A percentile compares a stretch with the other conserved stretches of the same genome.
Conservation (phyloP, 2,888 invertebrate species). For the Cordilura impudica region DNA sequence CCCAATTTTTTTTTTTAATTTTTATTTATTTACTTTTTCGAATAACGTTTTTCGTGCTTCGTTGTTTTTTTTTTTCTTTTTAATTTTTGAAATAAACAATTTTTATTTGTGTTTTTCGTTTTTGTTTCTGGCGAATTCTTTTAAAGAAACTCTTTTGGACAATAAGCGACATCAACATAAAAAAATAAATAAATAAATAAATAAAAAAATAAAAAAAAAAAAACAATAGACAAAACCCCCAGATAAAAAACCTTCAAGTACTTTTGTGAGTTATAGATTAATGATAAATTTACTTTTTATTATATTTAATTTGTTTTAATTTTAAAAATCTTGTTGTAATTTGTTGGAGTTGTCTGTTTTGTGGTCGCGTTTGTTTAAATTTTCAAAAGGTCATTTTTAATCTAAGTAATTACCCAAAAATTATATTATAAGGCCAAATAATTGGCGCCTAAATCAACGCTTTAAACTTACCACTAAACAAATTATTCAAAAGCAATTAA, state of each 20-base stretch:
- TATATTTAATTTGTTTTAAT: constrained; percentile 39
- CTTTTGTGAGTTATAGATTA: constrained; percentile 21
- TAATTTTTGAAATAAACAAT: too few relatives aligned
- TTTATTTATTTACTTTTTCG: background rate
- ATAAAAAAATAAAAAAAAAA: too few relatives aligned
- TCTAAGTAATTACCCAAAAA: constrained; percentile 12
- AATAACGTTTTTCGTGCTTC: constrained; percentile 30
- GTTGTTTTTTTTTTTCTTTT: background rate
- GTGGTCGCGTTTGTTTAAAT: background rate
- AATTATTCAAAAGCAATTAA: background rate
- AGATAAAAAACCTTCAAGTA: constrained; percentile 22
- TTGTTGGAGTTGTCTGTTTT: background rate
- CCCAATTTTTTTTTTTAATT: constrained; percentile 2
- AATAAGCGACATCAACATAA: too few relatives aligned
- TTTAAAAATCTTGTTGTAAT: constrained; percentile 5
- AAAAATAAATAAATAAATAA: too few relatives aligned
- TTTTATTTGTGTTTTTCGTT: background rate
- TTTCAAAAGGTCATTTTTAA: background rate
- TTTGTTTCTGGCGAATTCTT: background rate
- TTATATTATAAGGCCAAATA: constrained; percentile 8
- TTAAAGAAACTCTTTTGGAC: constrained; percentile 13
- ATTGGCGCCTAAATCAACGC: constrained; percentile 29
- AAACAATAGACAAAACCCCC: too few relatives aligned
- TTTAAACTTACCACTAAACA: constrained; percentile 1
- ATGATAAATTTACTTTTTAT: constrained; percentile 32